A percentile compares a stretch with the other conserved stretches of the same genome.
Evolutionary conservation across 1,140 invertebrate species (phyloP).

Genomic region (Neodiprion pinetum): DNA sequence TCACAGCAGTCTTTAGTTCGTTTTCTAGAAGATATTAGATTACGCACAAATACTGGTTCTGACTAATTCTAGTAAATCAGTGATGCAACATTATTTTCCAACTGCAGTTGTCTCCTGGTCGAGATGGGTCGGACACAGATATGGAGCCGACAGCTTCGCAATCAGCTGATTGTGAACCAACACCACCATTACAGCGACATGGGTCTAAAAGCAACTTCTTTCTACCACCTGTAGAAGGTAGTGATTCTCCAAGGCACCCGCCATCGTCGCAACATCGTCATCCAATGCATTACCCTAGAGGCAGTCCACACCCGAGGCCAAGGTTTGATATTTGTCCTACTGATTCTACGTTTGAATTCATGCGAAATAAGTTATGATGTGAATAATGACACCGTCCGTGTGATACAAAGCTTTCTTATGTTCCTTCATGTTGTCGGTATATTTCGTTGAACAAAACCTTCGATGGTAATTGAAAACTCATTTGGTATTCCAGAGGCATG

Average conservation of each 20-base stretch:
- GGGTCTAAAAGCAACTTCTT: slow-evolving; percentile 94
- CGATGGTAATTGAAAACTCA: not conserved
- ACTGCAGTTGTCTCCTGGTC: slow-evolving; percentile 78
- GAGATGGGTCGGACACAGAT: slow-evolving; percentile 78
- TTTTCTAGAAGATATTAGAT: not conserved
- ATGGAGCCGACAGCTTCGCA: slow-evolving; percentile 87
- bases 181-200: slow-evolving; percentile 86
- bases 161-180: slow-evolving; percentile 92
- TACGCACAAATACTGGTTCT: not conserved
- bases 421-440: slow-evolving; percentile 12
- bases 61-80: not conserved
- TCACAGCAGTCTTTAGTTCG: not conserved
- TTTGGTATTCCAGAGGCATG: slow-evolving; percentile 58
- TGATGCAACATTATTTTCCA: not conserved
- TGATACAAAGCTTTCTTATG: slow-evolving; percentile 17
- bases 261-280: slow-evolving; percentile 61
- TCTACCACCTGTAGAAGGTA: slow-evolving; percentile 71
- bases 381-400: not conserved
- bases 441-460: too few species aligned
- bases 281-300: slow-evolving; percentile 70
- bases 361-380: not conserved
- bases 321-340: slow-evolving; percentile 52
- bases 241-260: slow-evolving; percentile 69
- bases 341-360: not conserved
- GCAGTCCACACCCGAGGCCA: slow-evolving; percentile 79